Base-by-base conservation (phyloP, 2,888 invertebrate genomes). In the Drosophila nr. fundita region DNA sequence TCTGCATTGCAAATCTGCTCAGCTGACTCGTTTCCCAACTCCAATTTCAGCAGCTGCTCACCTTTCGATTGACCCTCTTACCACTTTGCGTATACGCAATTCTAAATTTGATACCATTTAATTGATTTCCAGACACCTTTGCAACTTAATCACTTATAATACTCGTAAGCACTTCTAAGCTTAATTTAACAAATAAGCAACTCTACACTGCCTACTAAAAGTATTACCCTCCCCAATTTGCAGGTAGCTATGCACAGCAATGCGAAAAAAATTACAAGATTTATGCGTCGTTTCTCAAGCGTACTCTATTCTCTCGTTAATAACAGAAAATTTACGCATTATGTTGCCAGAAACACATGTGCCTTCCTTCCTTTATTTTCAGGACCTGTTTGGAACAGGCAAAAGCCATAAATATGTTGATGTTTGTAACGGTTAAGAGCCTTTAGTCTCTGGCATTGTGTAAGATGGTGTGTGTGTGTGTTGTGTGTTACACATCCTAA, bases 331-430 rank as follows among this genome's bases (percentile, higher is more conserved):
- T 71, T 42, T 65, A 58, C 78, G 48, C 74, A 73, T 73, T 73
- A 59, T 73, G 68, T 50, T 65, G 65, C 59, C 63, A 61, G 40
- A 24, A 65, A 40, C 75, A 73, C 55, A 60, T 64, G 27, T 30
- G 27, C 13, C 30, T 24, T n/a, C 29, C 4, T 36, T 8, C 54
- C 38, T 27, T 8, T 11, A 11, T 36, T 52, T 8, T 0, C 45
- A 2, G 6, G 7, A 13, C 32, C 73, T 73, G 78, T 68, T 73
- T 40, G 45, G 15, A 78, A 59, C 89, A 86, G 73, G 62, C 73
- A 70, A 67, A 27, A 27, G 62, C 72, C 60, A 85, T 80, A 87
- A 89, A 87, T 78, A 76, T 68, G 80, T 69, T 76, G 53, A 68
- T 68, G 78, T 54, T 63, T 58, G 48, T 45, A 58, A 59, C 45